Evolutionary conservation across 2,888 invertebrate genomes (phyloP).

Genomic region (Pachydiplax longipennis): DNA sequence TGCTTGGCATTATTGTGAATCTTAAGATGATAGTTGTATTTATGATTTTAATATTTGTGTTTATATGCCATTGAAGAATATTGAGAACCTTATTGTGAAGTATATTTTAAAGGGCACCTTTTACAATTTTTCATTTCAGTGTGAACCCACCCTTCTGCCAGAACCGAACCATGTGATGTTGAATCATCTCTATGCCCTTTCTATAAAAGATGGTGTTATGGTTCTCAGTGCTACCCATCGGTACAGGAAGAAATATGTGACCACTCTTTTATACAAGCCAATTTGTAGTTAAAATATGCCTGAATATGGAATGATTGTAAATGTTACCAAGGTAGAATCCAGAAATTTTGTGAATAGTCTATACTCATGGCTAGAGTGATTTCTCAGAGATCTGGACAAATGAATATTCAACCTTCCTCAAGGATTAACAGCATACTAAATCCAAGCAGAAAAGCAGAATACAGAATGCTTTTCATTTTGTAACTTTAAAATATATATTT

Average conservation of each 20-base stretch:
- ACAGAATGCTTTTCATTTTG: not conserved
- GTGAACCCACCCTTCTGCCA: slow-evolving; percentile 98
- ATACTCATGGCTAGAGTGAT: slow-evolving; percentile 8
- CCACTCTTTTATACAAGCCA: slow-evolving; percentile 97
- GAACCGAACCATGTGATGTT: slow-evolving; percentile 99
- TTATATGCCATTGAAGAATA: too few relatives aligned
- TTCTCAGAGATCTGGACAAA: slow-evolving; percentile 28
- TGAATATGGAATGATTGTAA: slow-evolving; percentile 31
- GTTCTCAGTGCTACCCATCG: slow-evolving; percentile 98
- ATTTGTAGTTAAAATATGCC: slow-evolving; percentile 63
- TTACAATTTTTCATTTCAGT: slow-evolving; percentile 68
- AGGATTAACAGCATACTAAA: slow-evolving; percentile 6
- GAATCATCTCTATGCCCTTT: slow-evolving; percentile 98
- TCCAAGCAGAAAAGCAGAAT: not conserved
- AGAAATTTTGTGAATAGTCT: slow-evolving; percentile 26
- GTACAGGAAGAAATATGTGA: slow-evolving; percentile 99
- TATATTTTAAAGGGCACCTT: not conserved
- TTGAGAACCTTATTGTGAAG: too few relatives aligned
- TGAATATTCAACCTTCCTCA: not conserved
- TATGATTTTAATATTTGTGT: too few relatives aligned
- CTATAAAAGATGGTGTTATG: slow-evolving; percentile 99
- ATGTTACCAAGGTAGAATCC: slow-evolving; percentile 44
- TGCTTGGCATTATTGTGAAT: too few relatives aligned
- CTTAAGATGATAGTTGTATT: too few relatives aligned
- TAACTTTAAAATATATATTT: not conserved